phyloP scores from a whole-genome alignment of 2,797 vertebrate genomes.

The Sebastolobus alascanus region DNA sequence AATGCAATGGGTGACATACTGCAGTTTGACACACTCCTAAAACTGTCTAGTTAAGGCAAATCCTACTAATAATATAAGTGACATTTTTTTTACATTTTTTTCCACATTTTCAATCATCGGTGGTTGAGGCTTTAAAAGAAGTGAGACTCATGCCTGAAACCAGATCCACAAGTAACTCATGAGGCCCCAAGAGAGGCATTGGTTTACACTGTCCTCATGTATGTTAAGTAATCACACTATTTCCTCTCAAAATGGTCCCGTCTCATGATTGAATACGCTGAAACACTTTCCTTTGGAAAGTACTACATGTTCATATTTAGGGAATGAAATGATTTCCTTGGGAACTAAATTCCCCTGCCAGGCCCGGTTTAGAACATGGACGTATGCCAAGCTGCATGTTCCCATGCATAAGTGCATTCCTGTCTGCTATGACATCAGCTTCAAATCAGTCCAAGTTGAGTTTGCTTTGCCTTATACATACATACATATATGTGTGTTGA shows the following conservation, averaged over 20 bases:
- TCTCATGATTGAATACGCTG: conserved; percentile 33
- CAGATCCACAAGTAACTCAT: conserved; percentile 54
- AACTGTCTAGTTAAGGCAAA: background rate
- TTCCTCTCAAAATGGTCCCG: conserved; percentile 45
- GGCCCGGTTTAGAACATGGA: conserved; percentile 49
- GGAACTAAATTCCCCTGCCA: conserved; percentile 59
- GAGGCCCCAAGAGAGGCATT: conserved; percentile 50
- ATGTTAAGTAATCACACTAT: conserved; percentile 64
- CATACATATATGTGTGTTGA: too few relatives aligned
- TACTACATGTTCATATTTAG: conserved; percentile 42
- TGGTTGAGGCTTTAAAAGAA: conserved; percentile 27
- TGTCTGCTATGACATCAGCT: conserved; percentile 58
- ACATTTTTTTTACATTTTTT: background rate
- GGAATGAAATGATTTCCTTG: conserved; percentile 53
- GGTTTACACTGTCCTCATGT: conserved; percentile 55
- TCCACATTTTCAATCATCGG: conserved; percentile 30
- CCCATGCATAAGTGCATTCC: conserved; percentile 57
- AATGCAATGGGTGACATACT: background rate
- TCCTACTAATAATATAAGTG: conserved; percentile 39
- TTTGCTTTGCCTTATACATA: conserved; percentile 1
- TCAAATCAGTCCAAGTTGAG: conserved; percentile 34
- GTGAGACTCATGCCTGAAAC: conserved; percentile 25
- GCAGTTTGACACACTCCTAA: background rate
- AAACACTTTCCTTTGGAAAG: conserved; percentile 46
- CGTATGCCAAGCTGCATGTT: conserved; percentile 39